Evolutionary conservation across 2,888 invertebrate genomes (phyloP), one percentile per base, ranked within the genome.

Genomic region (Drosophila affinis): DNA sequence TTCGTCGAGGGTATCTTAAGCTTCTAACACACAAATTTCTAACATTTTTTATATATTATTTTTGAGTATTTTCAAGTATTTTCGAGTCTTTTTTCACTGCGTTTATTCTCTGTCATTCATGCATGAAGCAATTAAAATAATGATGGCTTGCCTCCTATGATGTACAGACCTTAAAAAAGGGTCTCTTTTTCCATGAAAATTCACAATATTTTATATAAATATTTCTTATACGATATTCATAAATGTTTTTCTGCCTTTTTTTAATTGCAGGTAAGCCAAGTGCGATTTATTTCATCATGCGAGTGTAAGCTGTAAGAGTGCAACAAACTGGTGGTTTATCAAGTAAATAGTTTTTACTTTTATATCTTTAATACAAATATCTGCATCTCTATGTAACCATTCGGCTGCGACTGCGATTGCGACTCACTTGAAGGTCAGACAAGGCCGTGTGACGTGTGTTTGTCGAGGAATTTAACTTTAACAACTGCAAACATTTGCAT

Each of bases 351-450:
- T 39, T 39, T 39, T 39, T 39, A 39, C 14, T 39, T 39, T 39
- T 39, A 39, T 21, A 21, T 14, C 39, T 39, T 6, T 5, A 2
- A 14, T 39, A 39, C 39, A 39, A 14, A 14, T 12, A 39, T 14
- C n/a, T 39, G 39, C 39, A 39, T 7, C 39, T 39, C 14, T n/a
- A 14, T 39, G 2, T 14, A 7, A 5, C 3, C 39, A 39, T 7
- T 39, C 39, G 39, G 7, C 24, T 24, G 24, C 24, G 24, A 24
- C 24, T 24, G 24, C 21, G 2, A 21, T 6, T 39, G 21, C 72
- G 39, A 44, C 63, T 46, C 76, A 51, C n/a, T 51, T 49, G n/a
- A 78, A 78, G 78, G 78, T 78, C 77, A 78, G 69, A 75, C 78
- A 78, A 78, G 78, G 76, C 78, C 78, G 39, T 39, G n/a, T 39